Conservation (phyloP, 2,797 vertebrate genomes). For the Echeneis naucrates region DNA sequence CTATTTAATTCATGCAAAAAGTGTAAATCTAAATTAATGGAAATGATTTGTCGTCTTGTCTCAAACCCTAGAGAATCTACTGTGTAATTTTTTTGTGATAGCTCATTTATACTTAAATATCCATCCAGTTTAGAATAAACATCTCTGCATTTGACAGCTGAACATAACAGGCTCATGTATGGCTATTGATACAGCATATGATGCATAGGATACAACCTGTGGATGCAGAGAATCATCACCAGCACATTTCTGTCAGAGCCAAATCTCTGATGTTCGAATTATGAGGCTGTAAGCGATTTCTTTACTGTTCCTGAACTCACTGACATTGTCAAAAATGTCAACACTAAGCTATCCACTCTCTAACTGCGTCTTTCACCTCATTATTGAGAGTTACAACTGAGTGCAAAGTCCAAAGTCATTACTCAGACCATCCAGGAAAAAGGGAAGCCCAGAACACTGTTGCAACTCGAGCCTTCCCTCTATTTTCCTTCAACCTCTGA, state of each 20-base stretch:
- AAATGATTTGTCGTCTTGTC: neutral
- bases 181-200: neutral
- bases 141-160: neutral
- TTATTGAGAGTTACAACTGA: constrained; percentile 40
- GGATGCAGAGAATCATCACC: neutral
- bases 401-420: constrained; percentile 66
- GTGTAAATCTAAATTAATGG: neutral
- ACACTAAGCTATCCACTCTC: constrained; percentile 14
- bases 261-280: constrained; percentile 21
- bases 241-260: neutral
- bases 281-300: constrained; percentile 20
- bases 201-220: neutral
- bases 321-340: constrained; percentile 45
- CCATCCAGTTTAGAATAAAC: neutral
- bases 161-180: neutral
- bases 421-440: constrained; percentile 60
- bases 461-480: constrained; percentile 27
- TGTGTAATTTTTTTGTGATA: neutral
- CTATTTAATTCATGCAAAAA: neutral
- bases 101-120: neutral
- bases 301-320: constrained; percentile 36
- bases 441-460: constrained; percentile 48
- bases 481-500: constrained; percentile 51
- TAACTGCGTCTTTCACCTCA: constrained; percentile 43
- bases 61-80: no score